Base-by-base conservation (phyloP, 1,140 invertebrate genomes). In the Pemphigus obesinymphae region DNA sequence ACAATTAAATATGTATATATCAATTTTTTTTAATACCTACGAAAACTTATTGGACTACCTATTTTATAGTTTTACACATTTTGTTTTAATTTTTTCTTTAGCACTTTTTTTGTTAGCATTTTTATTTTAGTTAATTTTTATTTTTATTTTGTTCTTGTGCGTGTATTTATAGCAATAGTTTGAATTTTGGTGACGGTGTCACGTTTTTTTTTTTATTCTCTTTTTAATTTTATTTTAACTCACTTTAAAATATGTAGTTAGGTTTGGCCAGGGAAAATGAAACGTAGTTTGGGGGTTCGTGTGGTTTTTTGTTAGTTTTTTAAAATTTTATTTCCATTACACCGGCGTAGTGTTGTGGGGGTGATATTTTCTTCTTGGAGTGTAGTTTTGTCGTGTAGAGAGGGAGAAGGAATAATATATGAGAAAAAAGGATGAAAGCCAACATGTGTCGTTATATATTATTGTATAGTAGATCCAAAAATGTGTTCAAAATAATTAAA, bases 11-110 rank as follows among this genome's bases (percentile, higher is more conserved):
- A n/a, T n/a, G n/a, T n/a, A n/a, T n/a, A n/a, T 40, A 5, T 5
- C 37, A 40, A 40, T 40, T 40, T 40, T 40, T 40, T 40, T 8
- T 5, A 40, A 2, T 13, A 66, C 4, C 2, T 15, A 66, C 11
- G 17, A 34, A 37, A 40, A 70, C 20, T 0, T 23, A 20, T 55
- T 34, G 4, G 58, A 76, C 73, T 76, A 76, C 73, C 73, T 76
- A 76, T 76, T 76, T 76, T 76, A 76, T 76, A 76, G 50, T 55
- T 76, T 40, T 76, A 76, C 73, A 76, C 73, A 58, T 76, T 76
- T 76, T 76, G 50, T 55, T 76, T 76, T 76, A 43, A 68, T 68
- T 17, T 40, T 66, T 66, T 34, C 29, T 31, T 76, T 76, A 76
- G 73, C 73, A 76, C 73, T 61, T 75, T 75, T 45, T 75, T 61